phyloP scores from a whole-genome alignment of 2,113 vertebrate genomes.

The Lepus timidus region DNA sequence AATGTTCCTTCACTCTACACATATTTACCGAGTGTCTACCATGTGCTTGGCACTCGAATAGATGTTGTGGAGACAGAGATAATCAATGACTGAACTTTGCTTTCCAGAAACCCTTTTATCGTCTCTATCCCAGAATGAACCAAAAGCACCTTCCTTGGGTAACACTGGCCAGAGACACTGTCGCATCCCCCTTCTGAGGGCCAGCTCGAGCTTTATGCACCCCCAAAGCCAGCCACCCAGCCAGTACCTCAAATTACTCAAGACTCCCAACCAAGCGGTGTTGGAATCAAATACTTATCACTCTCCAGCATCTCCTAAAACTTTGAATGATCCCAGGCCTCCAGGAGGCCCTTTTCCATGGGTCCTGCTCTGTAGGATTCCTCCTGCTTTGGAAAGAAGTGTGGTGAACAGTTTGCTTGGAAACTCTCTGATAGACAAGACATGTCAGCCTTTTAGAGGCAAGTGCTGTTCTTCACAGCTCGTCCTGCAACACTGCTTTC shows the following conservation, averaged over 20 bases:
- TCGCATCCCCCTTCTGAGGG: background rate
- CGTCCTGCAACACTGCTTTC: slow-evolving; percentile 1
- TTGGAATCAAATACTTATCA: slow-evolving; percentile 19
- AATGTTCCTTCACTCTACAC: background rate
- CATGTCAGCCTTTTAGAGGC: slow-evolving; percentile 4
- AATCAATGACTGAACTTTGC: slow-evolving; percentile 4
- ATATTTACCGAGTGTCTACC: background rate
- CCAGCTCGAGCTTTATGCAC: slow-evolving; percentile 44
- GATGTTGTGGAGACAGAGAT: background rate
- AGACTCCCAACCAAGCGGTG: background rate
- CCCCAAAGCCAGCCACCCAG: background rate
- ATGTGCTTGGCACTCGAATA: background rate
- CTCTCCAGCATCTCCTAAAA: background rate
- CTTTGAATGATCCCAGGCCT: background rate
- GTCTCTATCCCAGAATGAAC: background rate
- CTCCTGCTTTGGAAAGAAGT: background rate
- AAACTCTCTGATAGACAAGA: slow-evolving; percentile 15
- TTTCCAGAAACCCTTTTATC: slow-evolving; percentile 41
- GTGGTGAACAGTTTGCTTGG: slow-evolving; percentile 19
- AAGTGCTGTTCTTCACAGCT: background rate
- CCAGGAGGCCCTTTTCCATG: background rate
- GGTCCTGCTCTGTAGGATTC: background rate
- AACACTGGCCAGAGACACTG: slow-evolving; percentile 24
- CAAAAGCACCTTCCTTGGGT: slow-evolving; percentile 1
- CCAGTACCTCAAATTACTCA: background rate